Evolutionary conservation across 2,888 invertebrate genomes (phyloP), one percentile per base, ranked within the genome.

Genomic region (Metellina segmentata): DNA sequence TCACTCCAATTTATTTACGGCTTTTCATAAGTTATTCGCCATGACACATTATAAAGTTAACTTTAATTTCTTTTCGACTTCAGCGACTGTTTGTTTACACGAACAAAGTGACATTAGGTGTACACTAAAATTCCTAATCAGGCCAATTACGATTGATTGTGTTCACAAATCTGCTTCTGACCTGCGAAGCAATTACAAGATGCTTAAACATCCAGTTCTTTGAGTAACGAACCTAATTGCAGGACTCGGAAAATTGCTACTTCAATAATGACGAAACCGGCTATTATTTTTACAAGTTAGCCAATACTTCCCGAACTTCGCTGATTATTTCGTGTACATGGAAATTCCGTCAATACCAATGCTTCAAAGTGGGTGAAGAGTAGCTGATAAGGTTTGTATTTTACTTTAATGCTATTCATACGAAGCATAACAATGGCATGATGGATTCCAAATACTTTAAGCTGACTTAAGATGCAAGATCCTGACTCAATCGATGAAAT

Each of bases 401-500:
- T 61, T 61, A 16, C 61, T 16, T 70, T 20, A n/a, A 85, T 51
- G 82, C 71, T 51, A n/a, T 19, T n/a, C 19, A 13, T 20, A 49
- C 74, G 69, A n/a, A 75, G 61, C 61, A 77, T 13, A 69, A 85
- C n/a, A 53, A 69, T 20, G 52, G 69, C 7, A 52, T 72, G 71
- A 72, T 34, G 53, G 34, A 19, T 48, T 16, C 77, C 19, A 77
- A 53, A 87, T 79, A 81, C 70, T 87, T 82, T 87, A 79, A 86
- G 70, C 70, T 69, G 78, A 69, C 74, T 69, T 61, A 71, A 79
- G 74, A 61, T 52, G 49, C 61, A 74, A 19, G 11, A 74, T 88
- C 78, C 70, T 16, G 51, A 49, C 9, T 70, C 51, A 61, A 88
- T 81, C 72, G 19, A 88, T 85, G 34, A 69, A 70, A 86, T 52